Percentiles rank a stretch among this genome's conserved stretches.
These are phyloP conservation scores for Mesaphorura yosii DNA, from an alignment of 1,140 invertebrate genomes.

Conservation along the genomic window DNA sequence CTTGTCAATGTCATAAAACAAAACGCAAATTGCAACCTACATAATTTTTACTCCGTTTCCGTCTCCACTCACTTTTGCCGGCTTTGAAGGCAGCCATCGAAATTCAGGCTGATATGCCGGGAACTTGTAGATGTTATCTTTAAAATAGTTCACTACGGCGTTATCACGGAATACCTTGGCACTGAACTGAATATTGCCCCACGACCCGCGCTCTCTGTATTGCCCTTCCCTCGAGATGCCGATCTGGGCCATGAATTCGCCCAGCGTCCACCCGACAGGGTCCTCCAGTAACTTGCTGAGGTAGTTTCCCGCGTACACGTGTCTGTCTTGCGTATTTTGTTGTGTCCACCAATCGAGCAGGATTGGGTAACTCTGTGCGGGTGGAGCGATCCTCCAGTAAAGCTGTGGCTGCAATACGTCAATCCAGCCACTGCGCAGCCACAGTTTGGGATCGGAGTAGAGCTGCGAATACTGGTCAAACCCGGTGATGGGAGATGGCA, in stretches of 20 bases:
- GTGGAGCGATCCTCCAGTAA: slow-evolving; percentile 25
- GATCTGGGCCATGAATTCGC: slow-evolving; percentile 20
- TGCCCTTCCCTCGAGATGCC: slow-evolving; percentile 9
- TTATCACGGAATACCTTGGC: slow-evolving; percentile 15
- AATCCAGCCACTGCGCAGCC: slow-evolving; percentile 19
- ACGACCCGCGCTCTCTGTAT: slow-evolving; percentile 8
- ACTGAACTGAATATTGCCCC: slow-evolving; percentile 25
- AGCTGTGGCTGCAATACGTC: slow-evolving; percentile 21
- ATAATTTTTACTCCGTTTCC: no score
- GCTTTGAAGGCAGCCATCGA: no score
- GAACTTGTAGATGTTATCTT: slow-evolving; percentile 2
- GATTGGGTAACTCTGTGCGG: slow-evolving; percentile 21
- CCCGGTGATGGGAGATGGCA: slow-evolving; percentile 21
- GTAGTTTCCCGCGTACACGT: slow-evolving; percentile 17
- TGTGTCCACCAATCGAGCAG: slow-evolving; percentile 27
- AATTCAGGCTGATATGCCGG: slow-evolving; percentile 15
- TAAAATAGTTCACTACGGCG: slow-evolving; percentile 9
- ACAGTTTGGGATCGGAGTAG: slow-evolving; percentile 21
- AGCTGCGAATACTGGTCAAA: slow-evolving; percentile 26
- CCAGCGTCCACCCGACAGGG: slow-evolving; percentile 18
- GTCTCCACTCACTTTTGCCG: no score
- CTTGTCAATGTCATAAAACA: no score
- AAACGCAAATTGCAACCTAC: no score
- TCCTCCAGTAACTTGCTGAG: slow-evolving; percentile 11
- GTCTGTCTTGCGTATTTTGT: slow-evolving; percentile 12